A percentile compares a stretch with the other conserved stretches of the same genome.
Evolutionary conservation across 2,797 vertebrate genomes (phyloP).

Genomic region (Gorsachius magnificus): DNA sequence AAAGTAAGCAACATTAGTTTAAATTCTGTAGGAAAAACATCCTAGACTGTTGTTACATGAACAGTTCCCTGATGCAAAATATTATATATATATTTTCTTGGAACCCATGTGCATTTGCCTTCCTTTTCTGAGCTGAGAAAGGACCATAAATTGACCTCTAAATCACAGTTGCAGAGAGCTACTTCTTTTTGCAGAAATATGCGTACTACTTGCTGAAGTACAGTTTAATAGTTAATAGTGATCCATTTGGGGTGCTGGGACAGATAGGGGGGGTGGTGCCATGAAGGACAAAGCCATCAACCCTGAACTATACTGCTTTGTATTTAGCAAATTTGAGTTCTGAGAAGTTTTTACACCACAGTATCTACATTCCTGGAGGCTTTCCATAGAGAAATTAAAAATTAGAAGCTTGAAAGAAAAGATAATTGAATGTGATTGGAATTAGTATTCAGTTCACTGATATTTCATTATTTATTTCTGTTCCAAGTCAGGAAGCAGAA

Average conservation of each 20-base stretch:
- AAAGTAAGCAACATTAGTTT: background rate
- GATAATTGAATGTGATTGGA: background rate
- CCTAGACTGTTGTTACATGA: background rate
- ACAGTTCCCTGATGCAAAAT: background rate
- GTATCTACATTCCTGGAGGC: background rate
- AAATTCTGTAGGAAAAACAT: background rate
- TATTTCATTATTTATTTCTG: background rate
- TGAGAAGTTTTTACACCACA: background rate
- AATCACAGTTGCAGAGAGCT: background rate
- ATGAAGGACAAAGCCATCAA: background rate
- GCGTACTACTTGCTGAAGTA: background rate
- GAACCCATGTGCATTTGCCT: background rate
- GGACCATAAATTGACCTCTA: background rate
- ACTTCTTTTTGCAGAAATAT: background rate
- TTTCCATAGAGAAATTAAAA: background rate
- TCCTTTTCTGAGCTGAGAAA: background rate
- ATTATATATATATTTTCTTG: background rate
- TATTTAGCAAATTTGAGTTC: background rate
- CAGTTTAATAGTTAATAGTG: background rate
- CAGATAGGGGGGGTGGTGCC: fast-evolving
- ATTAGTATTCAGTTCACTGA: background rate
- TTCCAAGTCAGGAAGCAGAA: background rate
- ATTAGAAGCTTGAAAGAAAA: background rate
- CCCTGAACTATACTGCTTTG: background rate
- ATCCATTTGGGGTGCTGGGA: background rate